Conservation (phyloP, 2,113 vertebrate species). For the Anarrhichthys ocellatus region DNA sequence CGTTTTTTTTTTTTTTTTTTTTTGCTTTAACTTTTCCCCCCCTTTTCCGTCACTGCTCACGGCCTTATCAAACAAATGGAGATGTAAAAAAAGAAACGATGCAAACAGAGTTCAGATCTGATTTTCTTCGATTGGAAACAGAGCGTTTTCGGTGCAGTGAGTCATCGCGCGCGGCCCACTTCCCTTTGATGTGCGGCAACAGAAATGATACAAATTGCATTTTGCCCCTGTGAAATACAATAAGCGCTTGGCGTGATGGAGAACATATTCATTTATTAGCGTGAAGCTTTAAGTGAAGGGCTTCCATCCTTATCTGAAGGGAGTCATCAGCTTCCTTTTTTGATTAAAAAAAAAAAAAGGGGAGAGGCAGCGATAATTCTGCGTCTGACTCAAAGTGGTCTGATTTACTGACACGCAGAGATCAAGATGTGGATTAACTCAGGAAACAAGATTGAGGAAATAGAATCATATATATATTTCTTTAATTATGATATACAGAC, state of each 20-base stretch:
- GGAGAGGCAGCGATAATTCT: slow-evolving; percentile 32
- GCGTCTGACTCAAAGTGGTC: slow-evolving; percentile 52
- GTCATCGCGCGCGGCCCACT: slow-evolving; percentile 68
- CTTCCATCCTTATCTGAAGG: slow-evolving; percentile 71
- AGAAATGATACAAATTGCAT: slow-evolving; percentile 80
- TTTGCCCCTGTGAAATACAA: slow-evolving; percentile 75
- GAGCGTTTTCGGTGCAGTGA: slow-evolving; percentile 71
- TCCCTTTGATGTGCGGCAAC: slow-evolving; percentile 67
- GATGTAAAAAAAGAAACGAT: slow-evolving; percentile 52
- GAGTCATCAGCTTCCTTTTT: slow-evolving; percentile 66
- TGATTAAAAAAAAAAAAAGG: slow-evolving; percentile 68
- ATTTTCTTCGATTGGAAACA: slow-evolving; percentile 79
- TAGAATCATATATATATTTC: not conserved
- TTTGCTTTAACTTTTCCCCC: slow-evolving; percentile 56
- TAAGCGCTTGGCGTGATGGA: slow-evolving; percentile 75
- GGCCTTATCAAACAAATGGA: slow-evolving; percentile 70
- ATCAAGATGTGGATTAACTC: slow-evolving; percentile 58
- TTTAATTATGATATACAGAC: slow-evolving; percentile 30
- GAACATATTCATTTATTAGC: slow-evolving; percentile 76
- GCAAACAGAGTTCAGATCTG: slow-evolving; percentile 66
- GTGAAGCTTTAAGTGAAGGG: slow-evolving; percentile 63
- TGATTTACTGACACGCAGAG: slow-evolving; percentile 70
- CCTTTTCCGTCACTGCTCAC: slow-evolving; percentile 74
- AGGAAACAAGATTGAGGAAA: slow-evolving; percentile 64
- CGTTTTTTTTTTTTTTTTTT: not conserved